These are phyloP conservation scores for Hyalella azteca DNA, from an alignment of 2,888 invertebrate species.

Conservation along the genomic window DNA sequence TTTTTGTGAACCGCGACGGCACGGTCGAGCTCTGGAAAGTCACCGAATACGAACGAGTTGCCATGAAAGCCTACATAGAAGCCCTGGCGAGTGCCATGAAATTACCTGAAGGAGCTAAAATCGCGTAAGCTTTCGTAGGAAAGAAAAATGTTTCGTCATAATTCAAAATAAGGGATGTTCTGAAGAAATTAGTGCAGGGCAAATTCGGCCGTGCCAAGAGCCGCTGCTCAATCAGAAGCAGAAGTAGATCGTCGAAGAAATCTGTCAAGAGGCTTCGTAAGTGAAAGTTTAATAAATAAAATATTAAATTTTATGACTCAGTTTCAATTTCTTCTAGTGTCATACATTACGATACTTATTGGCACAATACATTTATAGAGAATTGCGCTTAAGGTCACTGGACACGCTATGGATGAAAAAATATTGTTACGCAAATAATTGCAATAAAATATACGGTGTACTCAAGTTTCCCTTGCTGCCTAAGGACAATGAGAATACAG, in stretches of 20 bases:
- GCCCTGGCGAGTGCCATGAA: slow-evolving; percentile 6
- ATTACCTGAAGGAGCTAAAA: background rate
- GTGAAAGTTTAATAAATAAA: background rate
- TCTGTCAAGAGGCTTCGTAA: background rate
- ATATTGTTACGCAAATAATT: no score
- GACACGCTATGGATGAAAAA: no score
- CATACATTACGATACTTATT: no score
- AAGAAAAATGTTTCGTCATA: background rate
- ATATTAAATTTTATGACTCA: background rate
- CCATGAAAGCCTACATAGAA: slow-evolving; percentile 27
- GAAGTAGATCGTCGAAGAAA: background rate
- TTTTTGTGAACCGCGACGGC: slow-evolving; percentile 14
- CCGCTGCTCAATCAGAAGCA: background rate
- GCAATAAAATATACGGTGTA: no score
- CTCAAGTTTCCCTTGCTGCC: no score
- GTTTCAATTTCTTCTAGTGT: background rate
- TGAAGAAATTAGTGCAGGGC: background rate
- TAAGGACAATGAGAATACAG: no score
- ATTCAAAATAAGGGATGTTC: background rate
- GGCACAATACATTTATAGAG: no score
- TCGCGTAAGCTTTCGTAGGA: background rate
- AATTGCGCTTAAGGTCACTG: no score
- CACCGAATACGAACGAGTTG: slow-evolving; percentile 26
- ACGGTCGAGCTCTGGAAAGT: slow-evolving; percentile 26
- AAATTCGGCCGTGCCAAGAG: background rate